Evolutionary conservation across 2,797 vertebrate genomes (phyloP).

Genomic region (Antrozous pallidus): DNA sequence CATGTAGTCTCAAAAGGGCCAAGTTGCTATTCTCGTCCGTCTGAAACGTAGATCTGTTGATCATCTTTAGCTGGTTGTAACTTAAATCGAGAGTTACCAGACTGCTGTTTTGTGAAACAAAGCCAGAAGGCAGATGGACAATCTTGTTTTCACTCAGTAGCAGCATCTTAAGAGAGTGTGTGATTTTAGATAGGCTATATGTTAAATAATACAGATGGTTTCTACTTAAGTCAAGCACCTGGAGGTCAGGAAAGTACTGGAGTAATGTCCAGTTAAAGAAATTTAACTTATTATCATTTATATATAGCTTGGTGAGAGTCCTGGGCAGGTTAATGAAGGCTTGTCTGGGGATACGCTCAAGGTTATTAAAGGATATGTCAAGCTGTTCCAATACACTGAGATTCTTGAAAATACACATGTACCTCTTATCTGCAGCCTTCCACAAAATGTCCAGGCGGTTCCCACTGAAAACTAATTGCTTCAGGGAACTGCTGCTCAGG

Average conservation of each 20-base stretch:
- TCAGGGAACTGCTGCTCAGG: conserved; percentile 83
- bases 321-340: conserved; percentile 79
- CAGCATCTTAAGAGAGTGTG: conserved; percentile 80
- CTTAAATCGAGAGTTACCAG: conserved; percentile 83
- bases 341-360: conserved; percentile 72
- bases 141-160: conserved; percentile 84
- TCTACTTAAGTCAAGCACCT: conserved; percentile 81
- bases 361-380: conserved; percentile 84
- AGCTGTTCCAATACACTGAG: conserved; percentile 83
- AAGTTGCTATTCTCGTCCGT: conserved; percentile 65
- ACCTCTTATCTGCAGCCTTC: conserved; percentile 78
- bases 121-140: conserved; percentile 75
- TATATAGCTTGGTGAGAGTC: conserved; percentile 77
- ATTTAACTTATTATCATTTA: conserved; percentile 78
- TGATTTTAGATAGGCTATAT: conserved; percentile 62
- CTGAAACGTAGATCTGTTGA: conserved; percentile 83
- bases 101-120: conserved; percentile 74
- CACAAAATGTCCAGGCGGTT: conserved; percentile 86
- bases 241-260: conserved; percentile 75
- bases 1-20: conserved; percentile 77
- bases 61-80: conserved; percentile 80
- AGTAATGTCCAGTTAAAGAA: conserved; percentile 83
- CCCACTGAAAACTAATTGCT: conserved; percentile 83
- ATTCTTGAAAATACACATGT: conserved; percentile 79
- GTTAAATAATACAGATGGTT: conserved; percentile 81